Evolutionary conservation across 2,888 invertebrate genomes (phyloP), one percentile per base, ranked within the genome.

Genomic region (Metacarcinus magister): DNA sequence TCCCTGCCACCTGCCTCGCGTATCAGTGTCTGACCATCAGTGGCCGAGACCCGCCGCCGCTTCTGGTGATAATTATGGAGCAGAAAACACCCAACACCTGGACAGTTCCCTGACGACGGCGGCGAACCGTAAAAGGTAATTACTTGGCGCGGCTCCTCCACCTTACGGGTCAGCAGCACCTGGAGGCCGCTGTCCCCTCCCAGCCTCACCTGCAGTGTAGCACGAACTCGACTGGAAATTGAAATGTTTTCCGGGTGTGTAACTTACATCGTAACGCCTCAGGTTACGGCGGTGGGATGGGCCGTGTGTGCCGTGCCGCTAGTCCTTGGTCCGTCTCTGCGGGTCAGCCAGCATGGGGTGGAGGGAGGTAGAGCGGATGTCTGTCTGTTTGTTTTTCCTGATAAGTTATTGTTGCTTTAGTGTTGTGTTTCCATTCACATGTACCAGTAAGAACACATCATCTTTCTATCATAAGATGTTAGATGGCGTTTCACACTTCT

Each of bases 51-150:
- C 43, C 46, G 23, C 44, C 54, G 48, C 32, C 32, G 92, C 92
- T 48, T n/a, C 46, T 82, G 82, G 82, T 82, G 82, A 82, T 82
- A 82, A 82, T 91, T 48, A 91, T 91, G 91, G 91, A 91, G 16
- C 92, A 48, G 46, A 92, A 48, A 92, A 48, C 48, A 92, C 48
- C 48, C 32, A 46, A 4, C 48, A 54, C 48, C 92, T 92, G 46
- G 92, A 92, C 92, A 54, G n/a, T 32, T 92, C 48, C 48, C 92
- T 92, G 92, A 92, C 92, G 48, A 44, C 92, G 48, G 48, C 92
- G 48, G 48, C 92, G 92, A 48, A 92, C 48, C 92, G 92, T 44
- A 32, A 54, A 54, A 46, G 92, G 92, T 48, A 48, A 48, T 48
- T 44, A 92, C 92, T 54, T 92, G 92, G 92, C 92, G 92, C 44